Evolutionary conservation across 2,888 invertebrate genomes (phyloP).

Genomic region (Oxystoma pomonae): DNA sequence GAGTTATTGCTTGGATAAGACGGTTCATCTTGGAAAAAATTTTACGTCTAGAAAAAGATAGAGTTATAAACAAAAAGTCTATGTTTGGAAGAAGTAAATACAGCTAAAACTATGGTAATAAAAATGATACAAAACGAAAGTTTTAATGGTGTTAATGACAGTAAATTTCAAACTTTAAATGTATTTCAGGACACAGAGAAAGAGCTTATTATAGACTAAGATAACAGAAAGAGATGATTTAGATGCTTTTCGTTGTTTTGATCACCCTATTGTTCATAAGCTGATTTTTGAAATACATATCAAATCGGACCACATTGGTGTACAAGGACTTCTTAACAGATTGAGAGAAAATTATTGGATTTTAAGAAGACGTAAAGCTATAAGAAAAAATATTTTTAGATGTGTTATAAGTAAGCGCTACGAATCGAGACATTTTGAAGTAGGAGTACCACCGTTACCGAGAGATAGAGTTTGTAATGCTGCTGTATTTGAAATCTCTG

Average conservation of each 20-base stretch:
- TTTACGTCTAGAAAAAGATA: too few relatives aligned
- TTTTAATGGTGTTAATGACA: not conserved
- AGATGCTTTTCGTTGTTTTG: not conserved
- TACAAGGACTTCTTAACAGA: not conserved
- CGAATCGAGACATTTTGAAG: too few relatives aligned
- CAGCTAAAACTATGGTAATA: too few relatives aligned
- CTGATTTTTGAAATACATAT: not conserved
- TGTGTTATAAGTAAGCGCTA: too few relatives aligned
- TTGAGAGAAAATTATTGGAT: not conserved
- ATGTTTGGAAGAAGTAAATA: too few relatives aligned
- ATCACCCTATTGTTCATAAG: not conserved
- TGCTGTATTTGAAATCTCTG: too few relatives aligned
- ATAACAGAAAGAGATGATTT: not conserved
- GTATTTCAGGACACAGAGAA: not conserved
- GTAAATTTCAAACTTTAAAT: not conserved
- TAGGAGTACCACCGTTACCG: too few relatives aligned
- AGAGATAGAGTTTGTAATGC: too few relatives aligned
- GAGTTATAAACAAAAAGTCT: too few relatives aligned
- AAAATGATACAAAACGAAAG: not conserved
- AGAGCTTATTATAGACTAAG: not conserved
- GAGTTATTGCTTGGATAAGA: too few relatives aligned
- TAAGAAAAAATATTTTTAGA: too few relatives aligned
- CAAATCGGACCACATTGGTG: not conserved
- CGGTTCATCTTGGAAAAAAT: too few relatives aligned
- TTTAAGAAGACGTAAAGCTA: not conserved